Base-by-base conservation (phyloP, 2,113 vertebrate genomes). In the Maccullochella peelii region DNA sequence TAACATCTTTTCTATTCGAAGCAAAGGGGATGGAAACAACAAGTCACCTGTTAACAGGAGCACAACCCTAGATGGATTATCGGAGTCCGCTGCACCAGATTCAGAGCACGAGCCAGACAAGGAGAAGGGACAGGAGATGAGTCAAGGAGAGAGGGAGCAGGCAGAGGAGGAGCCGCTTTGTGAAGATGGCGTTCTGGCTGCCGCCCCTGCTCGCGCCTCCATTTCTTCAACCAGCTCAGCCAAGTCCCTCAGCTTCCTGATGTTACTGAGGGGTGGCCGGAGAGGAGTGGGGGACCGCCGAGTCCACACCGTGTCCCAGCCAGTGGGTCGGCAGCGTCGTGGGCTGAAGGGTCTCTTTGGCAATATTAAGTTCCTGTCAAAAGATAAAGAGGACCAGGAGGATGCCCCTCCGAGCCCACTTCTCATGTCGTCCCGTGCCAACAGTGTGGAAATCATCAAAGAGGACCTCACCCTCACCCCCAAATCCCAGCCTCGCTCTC, bases 391-490 rank as follows among this genome's bases (percentile, higher is more conserved):
- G 0, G 93, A 91, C 75, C 94, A 94, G 87, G 96, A 95, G 61
- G 96, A 95, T 57, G 85, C 47, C 70, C 94, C 82, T 82, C 95
- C 97, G 0, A 96, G 96, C 38, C 97, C 97, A 44, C 92, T 97
- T 69, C 93, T 95, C 21, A 94, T 94, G 90, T 95, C 95, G 5
- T 95, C 96, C 18, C 95, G 95, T 2, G 96, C 97, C 0, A 97
- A 96, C 93, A 98, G 97, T 88, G 95, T 98, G 91, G 97, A 98
- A 89, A 98, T 97, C 88, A 96, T 97, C 92, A 97, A 97, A 80
- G 96, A 96, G 87, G 94, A 93, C 93, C 92, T 94, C 79, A 92
- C 89, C 44, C 91, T 94, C 78, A 95, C 94, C 55, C 93, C 85
- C 49, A 89, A 83, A 82, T 82, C 90, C 7, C 91, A 87, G 12